Evolutionary conservation across 1,140 invertebrate species (phyloP), one percentile per base, ranked within the genome.

Genomic region (Acyrthosiphon pisum): DNA sequence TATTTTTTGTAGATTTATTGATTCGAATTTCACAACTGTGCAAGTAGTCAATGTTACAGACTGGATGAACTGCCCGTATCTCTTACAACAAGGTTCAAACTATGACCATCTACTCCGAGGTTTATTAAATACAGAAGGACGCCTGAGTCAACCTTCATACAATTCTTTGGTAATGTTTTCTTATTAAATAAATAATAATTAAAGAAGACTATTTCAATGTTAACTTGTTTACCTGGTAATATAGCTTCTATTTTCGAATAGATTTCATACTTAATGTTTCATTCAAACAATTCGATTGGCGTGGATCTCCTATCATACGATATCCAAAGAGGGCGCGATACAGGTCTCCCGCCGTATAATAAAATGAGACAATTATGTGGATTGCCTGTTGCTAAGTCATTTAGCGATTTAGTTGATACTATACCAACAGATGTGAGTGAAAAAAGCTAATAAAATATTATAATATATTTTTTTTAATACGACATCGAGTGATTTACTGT

Each of bases 251-350:
- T 76, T 87, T 68, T 81, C 14, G 53, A 88, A 44, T 60, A 94
- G 93, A 93, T 94, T 35, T 87, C 94, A 18, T 94, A 94, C 48
- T 83, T 93, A 44, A 89, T 94, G 89, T 93, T 97, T 94, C 96
- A 96, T 94, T 96, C 96, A 26, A 96, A 96, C n/a, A 96, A 96
- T 94, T 96, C 96, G 0, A 97, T 96, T 93, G 98, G 98, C 0
- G 95, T 98, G 86, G 98, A 99, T 95, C 95, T 99, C 94, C 98
- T 97, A 0, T 97, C 98, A 0, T 96, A 98, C 87, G 97, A 98
- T 94, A 98, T 99, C 93, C 98, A 98, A 95, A 96, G 98, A 93
- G 98, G 98, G 11, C 95, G 98, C 91, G 98, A 99, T 95, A 98
- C 98, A 94, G 98, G 98, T 0, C 94, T 99, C 30, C 96, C 97